A percentile compares a stretch with the other conserved stretches of the same genome.
Conservation (phyloP, 2,797 vertebrate species). For the Mareca penelope region DNA sequence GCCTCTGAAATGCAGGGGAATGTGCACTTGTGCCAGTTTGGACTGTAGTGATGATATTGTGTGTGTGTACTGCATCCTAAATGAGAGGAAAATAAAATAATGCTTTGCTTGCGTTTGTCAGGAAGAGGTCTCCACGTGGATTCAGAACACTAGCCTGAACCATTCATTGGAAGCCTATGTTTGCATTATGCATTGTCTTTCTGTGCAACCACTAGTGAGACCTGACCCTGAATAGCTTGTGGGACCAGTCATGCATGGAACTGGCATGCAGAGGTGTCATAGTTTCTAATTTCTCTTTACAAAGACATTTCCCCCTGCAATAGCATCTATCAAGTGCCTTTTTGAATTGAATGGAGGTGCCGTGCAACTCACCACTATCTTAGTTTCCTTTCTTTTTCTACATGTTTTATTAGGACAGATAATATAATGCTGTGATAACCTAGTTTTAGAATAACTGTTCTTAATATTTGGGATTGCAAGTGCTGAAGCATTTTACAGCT, state of each 20-base stretch:
- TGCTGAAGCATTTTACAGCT: neutral
- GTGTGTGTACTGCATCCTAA: neutral
- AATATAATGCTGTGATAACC: neutral
- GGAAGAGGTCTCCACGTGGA: neutral
- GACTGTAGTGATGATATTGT: neutral
- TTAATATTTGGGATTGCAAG: neutral
- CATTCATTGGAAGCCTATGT: neutral
- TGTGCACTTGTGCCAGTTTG: neutral
- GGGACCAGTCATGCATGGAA: neutral
- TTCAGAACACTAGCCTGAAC: neutral
- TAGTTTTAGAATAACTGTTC: neutral
- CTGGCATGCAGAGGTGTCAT: neutral
- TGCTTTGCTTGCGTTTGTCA: rapidly evolving
- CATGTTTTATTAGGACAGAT: neutral
- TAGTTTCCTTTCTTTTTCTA: neutral
- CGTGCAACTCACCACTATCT: rapidly evolving
- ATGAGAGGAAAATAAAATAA: neutral
- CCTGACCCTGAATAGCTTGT: neutral
- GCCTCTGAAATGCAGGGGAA: neutral
- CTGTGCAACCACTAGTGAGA: rapidly evolving
- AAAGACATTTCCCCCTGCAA: too few relatives aligned
- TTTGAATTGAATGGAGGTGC: neutral
- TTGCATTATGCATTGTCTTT: neutral
- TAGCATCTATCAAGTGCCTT: neutral
- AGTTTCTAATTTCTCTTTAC: neutral